Evolutionary conservation across 1,140 invertebrate genomes (phyloP).

Genomic region (Tetramorium simillimum): DNA sequence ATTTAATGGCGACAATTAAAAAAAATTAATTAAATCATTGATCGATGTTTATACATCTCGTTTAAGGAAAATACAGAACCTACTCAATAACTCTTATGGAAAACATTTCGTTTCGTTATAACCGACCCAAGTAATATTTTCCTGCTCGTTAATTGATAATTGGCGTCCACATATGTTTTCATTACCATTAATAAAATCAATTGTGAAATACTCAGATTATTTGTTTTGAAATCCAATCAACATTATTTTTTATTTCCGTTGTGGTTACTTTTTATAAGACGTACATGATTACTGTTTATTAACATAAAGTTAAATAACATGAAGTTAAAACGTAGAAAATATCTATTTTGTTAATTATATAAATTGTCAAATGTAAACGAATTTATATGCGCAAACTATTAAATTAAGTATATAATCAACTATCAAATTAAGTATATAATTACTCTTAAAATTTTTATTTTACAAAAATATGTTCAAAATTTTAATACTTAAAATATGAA

Average conservation of each 20-base stretch:
- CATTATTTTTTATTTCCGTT: constrained; percentile 35
- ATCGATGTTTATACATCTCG: constrained; percentile 11
- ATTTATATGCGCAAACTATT: background rate
- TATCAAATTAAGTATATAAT: no score
- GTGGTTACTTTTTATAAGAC: background rate
- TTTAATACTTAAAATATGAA: background rate
- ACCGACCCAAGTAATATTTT: constrained; percentile 34
- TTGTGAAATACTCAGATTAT: constrained; percentile 40
- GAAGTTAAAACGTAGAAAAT: background rate
- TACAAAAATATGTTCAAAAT: background rate
- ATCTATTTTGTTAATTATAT: background rate
- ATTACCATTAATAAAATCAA: constrained; percentile 50
- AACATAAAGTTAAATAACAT: constrained; percentile 16
- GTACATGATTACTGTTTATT: constrained; percentile 19
- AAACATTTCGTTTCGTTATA: constrained; percentile 34
- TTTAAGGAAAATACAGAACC: constrained; percentile 22
- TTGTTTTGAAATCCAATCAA: constrained; percentile 33
- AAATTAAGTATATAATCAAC: background rate
- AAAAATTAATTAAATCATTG: constrained; percentile 25
- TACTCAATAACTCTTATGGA: constrained; percentile 14
- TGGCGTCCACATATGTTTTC: constrained; percentile 8
- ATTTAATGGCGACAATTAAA: background rate
- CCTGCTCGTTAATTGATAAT: constrained; percentile 48
- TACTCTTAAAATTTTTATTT: background rate
- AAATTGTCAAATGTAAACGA: background rate